Evolutionary conservation across 2,797 vertebrate genomes (phyloP).

Genomic region (Tragelaphus eurycerus): DNA sequence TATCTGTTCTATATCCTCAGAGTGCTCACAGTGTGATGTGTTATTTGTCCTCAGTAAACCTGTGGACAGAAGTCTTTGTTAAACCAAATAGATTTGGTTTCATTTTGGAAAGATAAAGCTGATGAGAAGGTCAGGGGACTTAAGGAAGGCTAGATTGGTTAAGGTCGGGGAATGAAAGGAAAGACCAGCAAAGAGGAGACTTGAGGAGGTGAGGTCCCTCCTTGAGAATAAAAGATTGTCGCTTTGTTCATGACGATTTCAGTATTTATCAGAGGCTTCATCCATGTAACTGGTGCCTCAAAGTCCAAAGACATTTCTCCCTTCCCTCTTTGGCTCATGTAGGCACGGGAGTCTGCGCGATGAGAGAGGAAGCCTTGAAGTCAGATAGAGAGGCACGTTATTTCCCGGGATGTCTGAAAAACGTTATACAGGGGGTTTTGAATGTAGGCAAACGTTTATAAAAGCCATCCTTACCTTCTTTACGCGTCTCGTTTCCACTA

Average conservation of each 20-base stretch:
- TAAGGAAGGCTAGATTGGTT: not conserved
- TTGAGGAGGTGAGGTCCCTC: not conserved
- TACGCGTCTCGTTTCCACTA: not conserved
- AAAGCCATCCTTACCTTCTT: not conserved
- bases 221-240: not conserved
- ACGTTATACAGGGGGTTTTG: not conserved
- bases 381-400: not conserved
- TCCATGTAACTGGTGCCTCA: not conserved
- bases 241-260: not conserved
- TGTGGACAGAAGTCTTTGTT: not conserved
- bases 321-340: not conserved
- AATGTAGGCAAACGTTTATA: constrained; percentile 26
- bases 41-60: not conserved
- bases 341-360: not conserved
- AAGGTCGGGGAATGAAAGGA: not conserved
- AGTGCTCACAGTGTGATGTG: not conserved
- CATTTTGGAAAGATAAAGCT: not conserved
- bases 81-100: not conserved
- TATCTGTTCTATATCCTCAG: not conserved
- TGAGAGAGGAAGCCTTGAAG: not conserved
- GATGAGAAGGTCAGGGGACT: not conserved
- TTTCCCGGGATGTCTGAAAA: constrained; percentile 7
- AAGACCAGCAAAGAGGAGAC: not conserved
- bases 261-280: not conserved
- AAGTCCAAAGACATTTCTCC: not conserved